Percentiles rank a stretch among this genome's conserved stretches.
These are phyloP conservation scores for Furcifer pardalis DNA, from an alignment of 2,797 vertebrate genomes.

Conservation along the genomic window DNA sequence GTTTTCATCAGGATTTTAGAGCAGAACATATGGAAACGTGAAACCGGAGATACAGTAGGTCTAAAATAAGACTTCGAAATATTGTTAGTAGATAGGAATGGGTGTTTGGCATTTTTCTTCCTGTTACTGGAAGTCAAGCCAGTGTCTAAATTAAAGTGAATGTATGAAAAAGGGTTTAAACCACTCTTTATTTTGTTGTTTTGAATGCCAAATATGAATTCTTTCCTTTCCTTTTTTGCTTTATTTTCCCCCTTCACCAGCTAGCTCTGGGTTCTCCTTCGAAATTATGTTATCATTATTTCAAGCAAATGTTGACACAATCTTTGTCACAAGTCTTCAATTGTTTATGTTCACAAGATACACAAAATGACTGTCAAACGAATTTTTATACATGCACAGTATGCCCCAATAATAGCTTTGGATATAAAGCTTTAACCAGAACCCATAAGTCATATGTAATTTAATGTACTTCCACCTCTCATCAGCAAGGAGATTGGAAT, in stretches of 20 bases:
- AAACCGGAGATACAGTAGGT: constrained; percentile 16
- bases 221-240: neutral
- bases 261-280: neutral
- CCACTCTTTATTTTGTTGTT: neutral
- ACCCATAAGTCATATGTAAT: constrained; percentile 23
- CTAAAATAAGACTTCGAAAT: neutral
- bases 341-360: neutral
- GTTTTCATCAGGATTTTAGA: neutral
- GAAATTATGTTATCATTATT: neutral
- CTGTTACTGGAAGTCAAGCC: neutral
- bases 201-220: neutral
- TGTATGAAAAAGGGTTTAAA: neutral
- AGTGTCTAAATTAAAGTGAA: neutral
- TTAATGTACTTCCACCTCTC: constrained; percentile 19
- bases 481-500: constrained; percentile 2
- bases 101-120: neutral
- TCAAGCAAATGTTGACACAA: neutral
- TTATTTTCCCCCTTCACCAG: too few relatives aligned
- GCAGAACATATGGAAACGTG: neutral
- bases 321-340: neutral
- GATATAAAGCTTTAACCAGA: neutral
- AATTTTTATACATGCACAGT: neutral
- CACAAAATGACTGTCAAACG: neutral
- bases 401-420: neutral
- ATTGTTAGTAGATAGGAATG: neutral